A percentile compares a stretch with the other conserved stretches of the same genome.
Conservation (phyloP, 92 coral and sea anemone species). For the Zoanthus solanderi region DNA sequence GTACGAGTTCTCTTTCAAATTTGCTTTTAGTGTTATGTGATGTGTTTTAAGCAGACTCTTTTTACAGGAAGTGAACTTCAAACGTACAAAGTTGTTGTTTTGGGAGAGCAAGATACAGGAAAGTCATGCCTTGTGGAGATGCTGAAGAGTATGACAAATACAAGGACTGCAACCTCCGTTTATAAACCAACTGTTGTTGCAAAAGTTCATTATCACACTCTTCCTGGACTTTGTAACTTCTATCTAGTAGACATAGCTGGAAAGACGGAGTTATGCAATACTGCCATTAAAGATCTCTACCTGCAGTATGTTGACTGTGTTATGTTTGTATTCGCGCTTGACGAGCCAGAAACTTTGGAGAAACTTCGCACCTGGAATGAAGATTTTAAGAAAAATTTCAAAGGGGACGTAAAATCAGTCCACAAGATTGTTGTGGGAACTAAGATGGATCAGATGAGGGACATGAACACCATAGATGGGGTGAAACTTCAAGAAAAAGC, state of each 20-base stretch:
- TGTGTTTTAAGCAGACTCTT: not conserved
- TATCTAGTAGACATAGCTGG: constrained; percentile 77
- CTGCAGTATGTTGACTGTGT: constrained; percentile 66
- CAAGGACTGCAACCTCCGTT: constrained; percentile 37
- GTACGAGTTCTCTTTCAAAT: not conserved
- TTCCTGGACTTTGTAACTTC: constrained; percentile 58
- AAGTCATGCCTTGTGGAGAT: constrained; percentile 65
- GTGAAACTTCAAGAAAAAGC: constrained; percentile 61
- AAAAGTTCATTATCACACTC: constrained; percentile 45
- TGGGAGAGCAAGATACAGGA: constrained; percentile 79
- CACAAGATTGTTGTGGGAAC: constrained; percentile 74
- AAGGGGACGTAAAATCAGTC: constrained; percentile 47
- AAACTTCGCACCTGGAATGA: constrained; percentile 64
- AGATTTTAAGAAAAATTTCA: constrained; percentile 31
- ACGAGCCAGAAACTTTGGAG: constrained; percentile 67
- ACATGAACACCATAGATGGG: not conserved
- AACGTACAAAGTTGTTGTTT: constrained; percentile 66
- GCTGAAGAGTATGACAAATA: constrained; percentile 24
- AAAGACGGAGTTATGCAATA: constrained; percentile 15
- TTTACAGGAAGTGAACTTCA: constrained; percentile 13
- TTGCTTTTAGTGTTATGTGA: not conserved
- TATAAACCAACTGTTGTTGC: constrained; percentile 71
- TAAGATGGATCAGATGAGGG: constrained; percentile 60
- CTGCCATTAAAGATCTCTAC: constrained; percentile 44
- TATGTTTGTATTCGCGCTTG: constrained; percentile 71